Evolutionary conservation across 2,113 vertebrate genomes (phyloP), one percentile per base, ranked within the genome.

Genomic region (Dipodomys spectabilis): DNA sequence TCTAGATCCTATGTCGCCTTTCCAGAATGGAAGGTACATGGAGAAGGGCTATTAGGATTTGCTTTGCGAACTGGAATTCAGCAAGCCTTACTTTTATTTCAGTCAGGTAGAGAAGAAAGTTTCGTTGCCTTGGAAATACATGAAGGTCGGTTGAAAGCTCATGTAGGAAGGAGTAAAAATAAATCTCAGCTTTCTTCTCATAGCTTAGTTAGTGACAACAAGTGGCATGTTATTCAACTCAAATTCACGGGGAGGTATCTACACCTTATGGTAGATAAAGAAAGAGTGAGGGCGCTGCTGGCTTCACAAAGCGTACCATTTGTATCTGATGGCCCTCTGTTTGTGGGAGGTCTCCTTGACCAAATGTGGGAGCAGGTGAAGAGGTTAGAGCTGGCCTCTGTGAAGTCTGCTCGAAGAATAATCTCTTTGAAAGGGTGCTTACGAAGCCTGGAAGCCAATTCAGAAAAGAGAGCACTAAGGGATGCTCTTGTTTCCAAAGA

Each of bases 361-460:
- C 94, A 77, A 64, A 97, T 96, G 39, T 96, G 98, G 81, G 97
- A 96, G 60, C 98, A 99, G 96, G 97, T 98, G 20, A 97, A 96
- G 96, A 98, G 98, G 69, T 97, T 98, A 15, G 98, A 97, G 2
- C 97, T 99, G 93, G 68, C 97, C 10, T 98, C 98, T 20, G 95
- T 99, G 78, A 99, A 98, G 91, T 98, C 98, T 23, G 80, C 97
- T 62, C 97, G 97, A 93, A 98, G 99, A 96, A 98, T 98, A 96
- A 98, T 98, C 64, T 99, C 99, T 32, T 99, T 99, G 93, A 99
- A 98, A 98, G 99, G 99, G 81, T 99, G 99, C 95, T 96, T 99
- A 77, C 98, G 97, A 95, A 98, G 98, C 86, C 97, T 99, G 88
- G 98, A 98, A 97, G 92, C 97, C 75, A 99, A 98, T 77, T 94